Evolutionary conservation across 2,113 vertebrate genomes (phyloP).

Genomic region (Sprattus sprattus): DNA sequence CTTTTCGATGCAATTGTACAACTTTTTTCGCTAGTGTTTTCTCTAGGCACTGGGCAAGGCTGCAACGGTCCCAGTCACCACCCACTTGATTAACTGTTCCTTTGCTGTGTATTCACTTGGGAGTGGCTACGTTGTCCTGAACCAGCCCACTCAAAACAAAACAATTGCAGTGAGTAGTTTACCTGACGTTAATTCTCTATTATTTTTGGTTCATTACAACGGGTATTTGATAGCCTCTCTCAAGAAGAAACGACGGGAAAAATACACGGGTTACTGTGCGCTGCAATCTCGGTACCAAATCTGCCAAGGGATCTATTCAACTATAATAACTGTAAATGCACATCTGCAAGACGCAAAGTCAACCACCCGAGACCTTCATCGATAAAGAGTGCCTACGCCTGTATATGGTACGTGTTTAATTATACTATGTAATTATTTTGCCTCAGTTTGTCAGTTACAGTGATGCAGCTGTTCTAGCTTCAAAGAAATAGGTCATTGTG

Average conservation of each 20-base stretch:
- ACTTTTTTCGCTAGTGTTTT: background rate
- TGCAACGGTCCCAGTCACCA: conserved; percentile 2
- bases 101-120: conserved; percentile 33
- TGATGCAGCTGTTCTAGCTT: background rate
- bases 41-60: background rate
- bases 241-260: background rate
- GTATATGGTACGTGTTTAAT: background rate
- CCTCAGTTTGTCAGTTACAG: background rate
- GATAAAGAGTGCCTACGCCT: background rate
- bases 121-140: conserved; percentile 27
- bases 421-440: background rate
- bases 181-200: background rate
- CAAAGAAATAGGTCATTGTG: conserved; percentile 36
- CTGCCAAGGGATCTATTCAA: conserved; percentile 4
- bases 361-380: background rate
- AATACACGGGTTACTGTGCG: background rate
- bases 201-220: background rate
- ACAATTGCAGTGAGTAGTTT: conserved; percentile 27
- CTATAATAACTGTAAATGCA: conserved; percentile 12
- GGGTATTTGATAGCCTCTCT: background rate
- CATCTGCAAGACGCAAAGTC: conserved; percentile 15
- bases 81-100: conserved; percentile 10
- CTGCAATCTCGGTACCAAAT: background rate
- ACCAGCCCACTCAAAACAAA: conserved; percentile 50
- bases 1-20: background rate